These are phyloP conservation scores for Drosophila bocki DNA, from an alignment of 1,140 invertebrate genomes.

Conservation along the genomic window DNA sequence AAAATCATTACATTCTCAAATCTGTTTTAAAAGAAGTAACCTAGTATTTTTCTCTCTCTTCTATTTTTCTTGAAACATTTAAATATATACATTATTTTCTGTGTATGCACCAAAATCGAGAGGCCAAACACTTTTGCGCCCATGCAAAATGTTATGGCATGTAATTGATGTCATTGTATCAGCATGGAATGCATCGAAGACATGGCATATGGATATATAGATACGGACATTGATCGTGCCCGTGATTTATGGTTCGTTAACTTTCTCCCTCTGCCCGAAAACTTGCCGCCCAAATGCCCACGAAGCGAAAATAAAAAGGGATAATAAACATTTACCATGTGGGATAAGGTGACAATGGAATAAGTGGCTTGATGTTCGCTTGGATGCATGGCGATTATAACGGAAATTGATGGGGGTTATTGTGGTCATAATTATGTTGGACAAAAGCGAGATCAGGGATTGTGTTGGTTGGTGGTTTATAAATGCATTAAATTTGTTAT, in stretches of 20 bases:
- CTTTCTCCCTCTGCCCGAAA: too few species aligned
- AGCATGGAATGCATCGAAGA: slow-evolving; percentile 47
- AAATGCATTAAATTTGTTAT: slow-evolving; percentile 7
- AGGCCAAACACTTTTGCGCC: slow-evolving; percentile 18
- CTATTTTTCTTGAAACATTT: neutral
- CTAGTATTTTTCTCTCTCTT: neutral
- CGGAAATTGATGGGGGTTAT: slow-evolving; percentile 64
- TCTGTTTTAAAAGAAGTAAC: too few species aligned
- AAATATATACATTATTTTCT: neutral
- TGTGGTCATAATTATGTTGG: slow-evolving; percentile 59
- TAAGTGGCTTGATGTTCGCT: slow-evolving; percentile 51
- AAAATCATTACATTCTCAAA: too few species aligned
- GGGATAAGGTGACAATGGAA: slow-evolving; percentile 60
- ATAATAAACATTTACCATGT: slow-evolving; percentile 47
- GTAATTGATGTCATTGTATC: slow-evolving; percentile 71
- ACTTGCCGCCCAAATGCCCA: neutral
- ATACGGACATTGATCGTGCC: slow-evolving; percentile 62
- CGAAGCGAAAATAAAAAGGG: slow-evolving; percentile 24
- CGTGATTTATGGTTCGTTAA: slow-evolving; percentile 67
- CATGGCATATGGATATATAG: slow-evolving; percentile 56
- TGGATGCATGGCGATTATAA: slow-evolving; percentile 47
- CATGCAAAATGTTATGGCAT: slow-evolving; percentile 69
- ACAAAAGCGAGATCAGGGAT: slow-evolving; percentile 17
- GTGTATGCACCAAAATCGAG: neutral
- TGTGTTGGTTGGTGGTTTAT: slow-evolving; percentile 21